Percentiles rank a stretch among this genome's conserved stretches.
Conservation (phyloP, 2,113 vertebrate genomes). For the Prionailurus viverrinus region DNA sequence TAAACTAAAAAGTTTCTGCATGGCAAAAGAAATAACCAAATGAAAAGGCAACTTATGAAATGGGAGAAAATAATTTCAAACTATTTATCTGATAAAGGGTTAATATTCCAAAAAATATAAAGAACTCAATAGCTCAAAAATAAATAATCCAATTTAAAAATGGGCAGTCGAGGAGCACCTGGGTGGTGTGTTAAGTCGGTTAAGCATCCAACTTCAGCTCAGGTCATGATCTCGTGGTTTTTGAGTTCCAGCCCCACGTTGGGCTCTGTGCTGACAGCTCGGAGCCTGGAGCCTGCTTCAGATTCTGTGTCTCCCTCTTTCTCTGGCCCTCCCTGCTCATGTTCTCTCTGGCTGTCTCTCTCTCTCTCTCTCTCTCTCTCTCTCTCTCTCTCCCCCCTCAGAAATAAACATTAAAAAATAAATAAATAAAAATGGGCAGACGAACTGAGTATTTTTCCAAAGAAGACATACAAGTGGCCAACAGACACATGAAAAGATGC, state of each 20-base stretch:
- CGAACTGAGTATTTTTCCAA: background rate
- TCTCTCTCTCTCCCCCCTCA: too few species aligned
- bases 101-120: background rate
- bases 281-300: too few species aligned
- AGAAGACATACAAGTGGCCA: background rate
- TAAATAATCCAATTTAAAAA: background rate
- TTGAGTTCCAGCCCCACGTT: too few species aligned
- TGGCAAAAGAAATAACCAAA: background rate
- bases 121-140: background rate
- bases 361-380: too few species aligned
- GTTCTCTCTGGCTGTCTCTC: too few species aligned
- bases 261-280: too few species aligned
- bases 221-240: too few species aligned
- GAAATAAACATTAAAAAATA: background rate
- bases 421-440: background rate
- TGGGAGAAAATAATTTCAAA: background rate
- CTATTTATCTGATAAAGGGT: background rate
- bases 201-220: too few species aligned
- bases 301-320: too few species aligned
- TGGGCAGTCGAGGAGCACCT: background rate
- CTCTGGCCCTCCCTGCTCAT: too few species aligned
- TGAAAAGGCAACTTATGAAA: background rate
- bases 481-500: background rate
- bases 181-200: too few species aligned
- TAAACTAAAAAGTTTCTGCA: background rate